Evolutionary conservation across 2,888 invertebrate species (phyloP).

Genomic region (Hypercompe scribonia): DNA sequence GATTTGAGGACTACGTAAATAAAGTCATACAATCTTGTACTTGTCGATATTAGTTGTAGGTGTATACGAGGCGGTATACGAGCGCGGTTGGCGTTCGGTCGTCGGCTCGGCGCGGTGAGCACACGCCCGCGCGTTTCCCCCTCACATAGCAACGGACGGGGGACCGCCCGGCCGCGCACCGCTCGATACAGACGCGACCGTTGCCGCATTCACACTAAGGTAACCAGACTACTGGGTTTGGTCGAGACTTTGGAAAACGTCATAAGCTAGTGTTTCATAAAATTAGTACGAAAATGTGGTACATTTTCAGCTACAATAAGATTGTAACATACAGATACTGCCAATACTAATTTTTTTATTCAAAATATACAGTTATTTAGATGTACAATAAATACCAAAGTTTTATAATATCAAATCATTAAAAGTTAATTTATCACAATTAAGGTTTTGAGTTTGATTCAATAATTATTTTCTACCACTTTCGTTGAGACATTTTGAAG

Average conservation of each 20-base stretch:
- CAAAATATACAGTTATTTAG: no score
- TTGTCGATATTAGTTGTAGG: not conserved
- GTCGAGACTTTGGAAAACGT: not conserved
- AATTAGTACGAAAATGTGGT: not conserved
- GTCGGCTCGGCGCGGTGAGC: conserved; percentile 23
- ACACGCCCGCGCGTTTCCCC: conserved; percentile 46
- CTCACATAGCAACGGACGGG: conserved; percentile 39
- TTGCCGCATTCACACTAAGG: conserved; percentile 49
- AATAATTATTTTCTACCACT: no score
- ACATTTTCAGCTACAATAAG: no score
- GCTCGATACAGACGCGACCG: conserved; percentile 53
- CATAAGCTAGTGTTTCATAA: not conserved
- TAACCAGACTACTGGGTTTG: conserved; percentile 37
- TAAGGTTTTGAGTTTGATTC: no score
- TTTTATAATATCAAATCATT: no score
- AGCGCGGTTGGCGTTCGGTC: conserved; percentile 34
- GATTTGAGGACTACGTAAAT: not conserved
- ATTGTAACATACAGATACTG: no score
- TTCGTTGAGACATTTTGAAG: no score
- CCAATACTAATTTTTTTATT: no score
- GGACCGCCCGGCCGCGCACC: conserved; percentile 41
- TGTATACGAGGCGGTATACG: not conserved
- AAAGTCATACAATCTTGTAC: not conserved
- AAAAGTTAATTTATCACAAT: no score
- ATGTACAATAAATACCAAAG: no score